A percentile compares a stretch with the other conserved stretches of the same genome.
Conservation (phyloP, 2,888 invertebrate genomes). For the Synanthedon tipuliformis region DNA sequence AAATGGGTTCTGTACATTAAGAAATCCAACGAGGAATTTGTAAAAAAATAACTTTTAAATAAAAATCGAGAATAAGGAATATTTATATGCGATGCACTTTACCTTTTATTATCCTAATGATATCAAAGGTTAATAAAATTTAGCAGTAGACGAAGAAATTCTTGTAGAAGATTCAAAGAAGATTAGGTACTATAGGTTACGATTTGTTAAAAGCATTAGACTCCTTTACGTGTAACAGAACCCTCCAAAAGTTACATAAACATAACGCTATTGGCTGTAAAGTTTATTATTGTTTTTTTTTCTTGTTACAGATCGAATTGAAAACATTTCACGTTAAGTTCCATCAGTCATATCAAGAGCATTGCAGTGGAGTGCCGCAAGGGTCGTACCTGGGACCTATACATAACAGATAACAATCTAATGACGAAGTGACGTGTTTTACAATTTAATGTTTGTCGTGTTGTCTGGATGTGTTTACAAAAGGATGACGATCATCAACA, state of each 20-base stretch:
- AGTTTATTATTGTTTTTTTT: slow-evolving; percentile 66
- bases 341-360: slow-evolving; percentile 43
- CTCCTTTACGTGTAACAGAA: slow-evolving; percentile 12
- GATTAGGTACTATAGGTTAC: no score
- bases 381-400: slow-evolving; percentile 28
- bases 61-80: no score
- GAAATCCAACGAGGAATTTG: background rate
- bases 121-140: no score
- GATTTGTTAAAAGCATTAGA: slow-evolving; percentile 18
- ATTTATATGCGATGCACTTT: no score
- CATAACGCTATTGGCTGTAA: slow-evolving; percentile 24
- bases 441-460: slow-evolving; percentile 21
- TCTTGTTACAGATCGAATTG: slow-evolving; percentile 66
- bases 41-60: no score
- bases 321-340: slow-evolving; percentile 47
- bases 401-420: slow-evolving; percentile 14
- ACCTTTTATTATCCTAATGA: no score
- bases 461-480: slow-evolving; percentile 63
- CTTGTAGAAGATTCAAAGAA: no score
- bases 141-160: no score
- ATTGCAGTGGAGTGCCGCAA: slow-evolving; percentile 44
- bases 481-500: slow-evolving; percentile 44
- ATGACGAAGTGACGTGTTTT: slow-evolving; percentile 25
- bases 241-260: slow-evolving; percentile 25
- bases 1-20: background rate